Evolutionary conservation across 2,797 vertebrate species (phyloP).

Genomic region (Scomberomorus guttatus): DNA sequence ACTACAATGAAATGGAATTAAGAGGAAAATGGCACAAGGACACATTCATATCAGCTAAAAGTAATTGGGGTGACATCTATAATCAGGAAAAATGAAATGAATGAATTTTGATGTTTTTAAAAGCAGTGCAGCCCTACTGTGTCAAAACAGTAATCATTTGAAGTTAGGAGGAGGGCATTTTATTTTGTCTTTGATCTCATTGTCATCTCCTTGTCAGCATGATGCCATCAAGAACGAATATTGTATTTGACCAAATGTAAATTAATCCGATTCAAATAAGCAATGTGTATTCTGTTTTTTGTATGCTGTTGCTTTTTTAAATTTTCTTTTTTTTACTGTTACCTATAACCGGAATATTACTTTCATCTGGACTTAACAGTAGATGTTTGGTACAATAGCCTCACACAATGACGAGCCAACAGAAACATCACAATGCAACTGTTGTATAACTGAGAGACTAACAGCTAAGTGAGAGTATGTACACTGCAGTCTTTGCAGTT

Average conservation of each 20-base stretch:
- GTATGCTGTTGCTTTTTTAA: conserved; percentile 4
- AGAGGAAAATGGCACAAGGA: neutral
- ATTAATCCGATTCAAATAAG: conserved; percentile 17
- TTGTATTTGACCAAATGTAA: conserved; percentile 15
- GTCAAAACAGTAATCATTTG: conserved; percentile 64
- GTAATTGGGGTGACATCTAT: conserved; percentile 18
- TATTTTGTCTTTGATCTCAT: conserved; percentile 80
- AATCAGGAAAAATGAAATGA: conserved; percentile 1
- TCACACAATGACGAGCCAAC: conserved; percentile 34
- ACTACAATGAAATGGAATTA: conserved; percentile 4
- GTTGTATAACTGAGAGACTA: conserved; percentile 28
- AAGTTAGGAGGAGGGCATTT: conserved; percentile 49
- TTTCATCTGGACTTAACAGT: conserved; percentile 20
- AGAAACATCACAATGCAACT: conserved; percentile 20
- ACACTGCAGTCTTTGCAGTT: conserved; percentile 44
- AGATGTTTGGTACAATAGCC: neutral
- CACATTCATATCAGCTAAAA: conserved; percentile 1
- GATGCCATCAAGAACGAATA: conserved; percentile 72
- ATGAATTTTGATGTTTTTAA: neutral
- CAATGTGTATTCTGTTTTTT: conserved; percentile 3
- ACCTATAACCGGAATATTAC: neutral
- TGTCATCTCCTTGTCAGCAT: conserved; percentile 83
- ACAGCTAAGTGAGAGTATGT: conserved; percentile 45
- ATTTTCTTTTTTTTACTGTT: conserved; percentile 9
- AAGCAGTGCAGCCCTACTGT: conserved; percentile 76